Base-by-base conservation (phyloP, 2,113 vertebrate species). In the Campylorhamphus procurvoides region DNA sequence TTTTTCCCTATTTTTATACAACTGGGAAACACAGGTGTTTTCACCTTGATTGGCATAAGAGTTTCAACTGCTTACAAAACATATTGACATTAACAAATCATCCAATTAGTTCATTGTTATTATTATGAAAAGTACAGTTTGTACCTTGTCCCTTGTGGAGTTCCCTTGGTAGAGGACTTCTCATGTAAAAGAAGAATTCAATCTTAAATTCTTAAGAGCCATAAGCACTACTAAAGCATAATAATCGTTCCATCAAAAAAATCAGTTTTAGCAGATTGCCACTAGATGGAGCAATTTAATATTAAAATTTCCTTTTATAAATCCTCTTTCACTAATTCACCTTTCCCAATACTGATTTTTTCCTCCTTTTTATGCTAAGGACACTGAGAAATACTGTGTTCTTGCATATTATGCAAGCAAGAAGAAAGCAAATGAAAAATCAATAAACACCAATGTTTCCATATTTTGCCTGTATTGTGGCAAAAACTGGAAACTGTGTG, bases 241-340 rank as follows among this genome's bases (percentile, higher is more conserved):
- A 80, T 11, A 58, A 80, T 31, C 17, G 15, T 10, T n/a, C 24
- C 29, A 55, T 37, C 74, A 92, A 96, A 84, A 84, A 50, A 31
- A 84, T 13, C 76, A 81, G 19, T 92, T 96, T 94, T 89, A 95
- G 71, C 29, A 66, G 46, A 90, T 78, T 84, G 88, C 98, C 98
- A 98, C 98, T 98, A 98, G 98, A 97, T 98, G 98, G 98, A 97
- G 98, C 95, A 98, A 97, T 96, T 97, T 97, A 97, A 97, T 98
- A 97, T 96, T 94, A 97, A 92, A 90, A 93, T 95, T 93, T 90
- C 73, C 40, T 49, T 79, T 96, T 85, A 64, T 40, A 76, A 69
- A 49, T 29, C 18, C n/a, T 77, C 74, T 93, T 93, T 59, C 91
- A 89, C 53, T 92, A 78, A 84, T n/a, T 49, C 49, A 62, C 33